These are phyloP conservation scores for Drosophila eugracilis DNA, from an alignment of 1,140 invertebrate genomes.

Conservation along the genomic window DNA sequence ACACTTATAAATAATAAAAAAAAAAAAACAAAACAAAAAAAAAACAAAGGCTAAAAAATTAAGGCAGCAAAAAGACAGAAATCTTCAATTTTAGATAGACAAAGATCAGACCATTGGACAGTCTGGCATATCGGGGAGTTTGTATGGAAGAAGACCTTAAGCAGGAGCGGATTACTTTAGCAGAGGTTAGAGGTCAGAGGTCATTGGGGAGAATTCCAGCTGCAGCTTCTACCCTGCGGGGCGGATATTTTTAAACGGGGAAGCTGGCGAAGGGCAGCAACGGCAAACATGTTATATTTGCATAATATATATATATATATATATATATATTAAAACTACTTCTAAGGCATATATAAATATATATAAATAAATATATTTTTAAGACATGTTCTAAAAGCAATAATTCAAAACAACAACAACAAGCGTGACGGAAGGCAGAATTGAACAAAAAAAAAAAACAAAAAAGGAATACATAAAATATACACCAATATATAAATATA, in stretches of 20 bases:
- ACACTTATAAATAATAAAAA: constrained; percentile 46
- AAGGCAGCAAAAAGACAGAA: constrained; percentile 24
- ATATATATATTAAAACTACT: constrained; percentile 52
- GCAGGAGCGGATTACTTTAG: constrained; percentile 31
- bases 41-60: constrained; percentile 18
- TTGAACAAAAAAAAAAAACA: constrained; percentile 36
- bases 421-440: constrained; percentile 14
- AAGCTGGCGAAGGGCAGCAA: constrained; percentile 15
- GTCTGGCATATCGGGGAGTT: constrained; percentile 35
- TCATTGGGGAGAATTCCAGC: constrained; percentile 52
- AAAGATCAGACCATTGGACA: constrained; percentile 51
- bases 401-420: constrained; percentile 77
- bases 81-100: constrained; percentile 59
- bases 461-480: constrained; percentile 74
- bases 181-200: constrained; percentile 29
- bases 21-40: constrained; percentile 31
- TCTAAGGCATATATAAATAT: constrained; percentile 61
- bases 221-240: constrained; percentile 42
- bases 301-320: constrained; percentile 59
- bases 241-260: constrained; percentile 46
- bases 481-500: constrained; percentile 83
- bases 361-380: constrained; percentile 82
- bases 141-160: constrained; percentile 7
- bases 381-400: constrained; percentile 82
- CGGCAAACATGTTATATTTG: constrained; percentile 73